These are phyloP conservation scores for Pseudorectes ferrugineus DNA, from an alignment of 2,113 vertebrate genomes.

Conservation along the genomic window DNA sequence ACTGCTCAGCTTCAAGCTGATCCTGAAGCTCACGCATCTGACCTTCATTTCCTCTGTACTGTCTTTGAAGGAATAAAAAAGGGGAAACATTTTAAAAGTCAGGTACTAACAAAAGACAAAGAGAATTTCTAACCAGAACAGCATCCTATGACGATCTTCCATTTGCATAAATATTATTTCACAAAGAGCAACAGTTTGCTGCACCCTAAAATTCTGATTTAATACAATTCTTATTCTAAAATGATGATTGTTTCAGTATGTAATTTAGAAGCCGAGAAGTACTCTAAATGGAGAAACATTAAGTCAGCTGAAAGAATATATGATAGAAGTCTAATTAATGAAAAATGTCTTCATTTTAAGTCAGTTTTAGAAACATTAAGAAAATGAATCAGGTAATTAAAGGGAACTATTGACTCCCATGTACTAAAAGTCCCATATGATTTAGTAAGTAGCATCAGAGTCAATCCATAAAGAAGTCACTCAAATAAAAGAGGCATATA, in stretches of 20 bases:
- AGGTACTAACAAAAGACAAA: neutral
- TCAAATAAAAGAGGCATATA: neutral
- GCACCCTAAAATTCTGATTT: neutral
- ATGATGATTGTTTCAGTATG: fast-evolving
- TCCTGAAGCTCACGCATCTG: constrained; percentile 99
- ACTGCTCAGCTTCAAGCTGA: constrained; percentile 98
- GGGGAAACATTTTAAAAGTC: neutral
- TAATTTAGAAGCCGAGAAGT: neutral
- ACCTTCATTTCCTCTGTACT: constrained; percentile 97
- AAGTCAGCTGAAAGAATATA: neutral
- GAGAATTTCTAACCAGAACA: neutral
- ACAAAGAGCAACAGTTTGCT: neutral
- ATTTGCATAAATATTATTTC: neutral
- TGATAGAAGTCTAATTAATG: neutral
- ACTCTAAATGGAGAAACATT: neutral
- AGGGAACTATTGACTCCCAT: neutral
- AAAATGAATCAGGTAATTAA: neutral
- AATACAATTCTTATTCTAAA: neutral
- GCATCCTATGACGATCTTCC: neutral
- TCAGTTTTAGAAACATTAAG: neutral
- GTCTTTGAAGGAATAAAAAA: constrained; percentile 74
- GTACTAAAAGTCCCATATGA: neutral
- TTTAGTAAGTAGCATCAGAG: neutral
- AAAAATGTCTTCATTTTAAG: neutral
- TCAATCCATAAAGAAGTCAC: neutral